Evolutionary conservation across 2,797 vertebrate species (phyloP).

Genomic region (Schizopygopsis malacanthus): DNA sequence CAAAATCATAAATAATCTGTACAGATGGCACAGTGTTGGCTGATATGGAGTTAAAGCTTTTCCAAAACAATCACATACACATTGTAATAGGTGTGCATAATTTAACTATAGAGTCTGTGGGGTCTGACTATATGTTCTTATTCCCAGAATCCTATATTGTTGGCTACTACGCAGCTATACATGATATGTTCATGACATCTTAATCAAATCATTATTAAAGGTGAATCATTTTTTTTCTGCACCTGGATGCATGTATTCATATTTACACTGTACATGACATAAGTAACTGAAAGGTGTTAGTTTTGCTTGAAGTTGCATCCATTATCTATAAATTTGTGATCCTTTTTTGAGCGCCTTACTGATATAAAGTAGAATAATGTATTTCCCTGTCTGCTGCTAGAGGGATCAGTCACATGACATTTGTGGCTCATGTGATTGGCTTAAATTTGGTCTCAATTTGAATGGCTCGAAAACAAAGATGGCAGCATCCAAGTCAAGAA

Average conservation of each 20-base stretch:
- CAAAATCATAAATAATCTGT: slow-evolving; percentile 91
- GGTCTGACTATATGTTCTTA: background rate
- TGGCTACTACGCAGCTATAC: background rate
- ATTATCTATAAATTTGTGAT: background rate
- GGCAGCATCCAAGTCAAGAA: slow-evolving; percentile 2
- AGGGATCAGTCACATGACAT: background rate
- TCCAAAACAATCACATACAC: slow-evolving; percentile 32
- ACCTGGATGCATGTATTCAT: background rate
- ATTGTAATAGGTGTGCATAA: slow-evolving; percentile 15
- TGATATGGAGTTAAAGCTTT: slow-evolving; percentile 68
- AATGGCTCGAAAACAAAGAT: background rate
- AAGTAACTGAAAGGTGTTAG: background rate
- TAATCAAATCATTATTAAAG: background rate
- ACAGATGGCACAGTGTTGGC: slow-evolving; percentile 86
- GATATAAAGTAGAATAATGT: background rate
- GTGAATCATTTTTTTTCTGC: background rate
- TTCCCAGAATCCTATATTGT: background rate
- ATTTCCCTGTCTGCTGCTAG: background rate
- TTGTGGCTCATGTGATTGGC: background rate
- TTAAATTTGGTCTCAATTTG: background rate
- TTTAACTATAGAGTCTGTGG: background rate
- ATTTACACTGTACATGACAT: background rate
- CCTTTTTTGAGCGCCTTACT: background rate
- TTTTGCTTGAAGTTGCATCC: background rate
- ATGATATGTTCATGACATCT: background rate